Base-by-base conservation (phyloP, 2,797 vertebrate species). In the Sylvia borin region DNA sequence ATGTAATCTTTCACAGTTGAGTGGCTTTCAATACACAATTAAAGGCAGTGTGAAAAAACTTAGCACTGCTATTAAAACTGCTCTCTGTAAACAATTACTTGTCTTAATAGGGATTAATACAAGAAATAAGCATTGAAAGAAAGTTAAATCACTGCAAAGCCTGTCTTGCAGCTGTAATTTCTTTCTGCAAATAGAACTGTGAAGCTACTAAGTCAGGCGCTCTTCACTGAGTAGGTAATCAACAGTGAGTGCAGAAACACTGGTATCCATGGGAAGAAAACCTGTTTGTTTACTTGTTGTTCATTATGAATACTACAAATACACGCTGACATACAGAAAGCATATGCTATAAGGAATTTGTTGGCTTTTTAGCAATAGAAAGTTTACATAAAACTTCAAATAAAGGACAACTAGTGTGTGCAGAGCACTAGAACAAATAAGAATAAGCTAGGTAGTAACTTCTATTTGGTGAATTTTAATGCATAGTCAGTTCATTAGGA, bases 61-160 rank as follows among this genome's bases (percentile, higher is more conserved):
- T 55, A 42, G 27, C 65, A 40, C 54, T 40, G 55, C 83, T 72
- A 75, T 86, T 94, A 88, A 86, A 93, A 58, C 58, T 75, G 48
- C 60, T 90, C 43, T 84, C 71, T 88, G 24, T 78, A 95, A 93
- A 95, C 92, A 94, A 93, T 95, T 81, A 95, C 54, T 78, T 84
- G 62, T 70, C 76, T 90, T 96, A 94, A 86, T 65, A 78, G 70
- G 66, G 31, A 81, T 95, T 95, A 94, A 90, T 88, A 66, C 20
- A 73, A 84, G 66, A 93, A 93, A 76, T 68, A 70, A 78, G 47
- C 70, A 66, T 2, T 34, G 85, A 93, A 92, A 81, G 42, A 42
- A 77, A 77, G n/a, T 10, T 24, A 61, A 88, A 72, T 45, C 47
- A 38, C 48, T 65, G 58, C 58, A 77, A 91, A 91, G 38, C 18